phyloP scores from a whole-genome alignment of 2,888 invertebrate genomes.

The Drosophila affinis region DNA sequence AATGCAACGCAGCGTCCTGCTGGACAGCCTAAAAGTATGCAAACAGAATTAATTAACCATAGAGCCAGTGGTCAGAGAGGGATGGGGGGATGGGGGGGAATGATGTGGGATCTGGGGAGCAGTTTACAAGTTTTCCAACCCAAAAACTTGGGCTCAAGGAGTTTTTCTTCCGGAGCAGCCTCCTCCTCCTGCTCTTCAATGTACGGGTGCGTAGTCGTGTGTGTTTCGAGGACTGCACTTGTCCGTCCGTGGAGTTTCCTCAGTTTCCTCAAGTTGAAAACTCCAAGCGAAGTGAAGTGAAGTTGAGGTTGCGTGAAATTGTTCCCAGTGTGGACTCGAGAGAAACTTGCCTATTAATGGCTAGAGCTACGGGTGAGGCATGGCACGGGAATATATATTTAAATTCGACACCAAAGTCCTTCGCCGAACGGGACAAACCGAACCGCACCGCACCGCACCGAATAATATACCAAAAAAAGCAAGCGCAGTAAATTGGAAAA shows the following conservation, averaged over 20 bases:
- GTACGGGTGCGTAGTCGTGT: background rate
- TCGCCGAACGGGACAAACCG: background rate
- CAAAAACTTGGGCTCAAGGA: background rate
- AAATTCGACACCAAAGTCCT: background rate
- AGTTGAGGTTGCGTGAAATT: slow-evolving; percentile 15
- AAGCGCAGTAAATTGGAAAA: slow-evolving; percentile 58
- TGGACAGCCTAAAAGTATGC: slow-evolving; percentile 60
- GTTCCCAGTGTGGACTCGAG: slow-evolving; percentile 1
- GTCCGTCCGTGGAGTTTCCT: background rate
- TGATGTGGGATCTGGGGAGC: background rate
- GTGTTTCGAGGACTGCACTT: background rate
- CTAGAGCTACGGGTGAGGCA: background rate
- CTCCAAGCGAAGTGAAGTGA: slow-evolving; percentile 1
- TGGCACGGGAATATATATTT: background rate
- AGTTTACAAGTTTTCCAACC: background rate
- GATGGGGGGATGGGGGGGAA: background rate
- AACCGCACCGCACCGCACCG: no score
- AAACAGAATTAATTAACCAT: slow-evolving; percentile 69
- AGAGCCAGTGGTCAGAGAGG: background rate
- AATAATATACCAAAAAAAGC: slow-evolving; percentile 29
- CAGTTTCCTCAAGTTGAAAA: background rate
- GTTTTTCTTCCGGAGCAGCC: background rate
- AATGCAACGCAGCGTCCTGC: slow-evolving; percentile 16
- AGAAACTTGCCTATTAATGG: background rate
- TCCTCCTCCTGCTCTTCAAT: background rate